phyloP scores from a whole-genome alignment of 2,113 vertebrate genomes.

The Mormyrus lacerda region DNA sequence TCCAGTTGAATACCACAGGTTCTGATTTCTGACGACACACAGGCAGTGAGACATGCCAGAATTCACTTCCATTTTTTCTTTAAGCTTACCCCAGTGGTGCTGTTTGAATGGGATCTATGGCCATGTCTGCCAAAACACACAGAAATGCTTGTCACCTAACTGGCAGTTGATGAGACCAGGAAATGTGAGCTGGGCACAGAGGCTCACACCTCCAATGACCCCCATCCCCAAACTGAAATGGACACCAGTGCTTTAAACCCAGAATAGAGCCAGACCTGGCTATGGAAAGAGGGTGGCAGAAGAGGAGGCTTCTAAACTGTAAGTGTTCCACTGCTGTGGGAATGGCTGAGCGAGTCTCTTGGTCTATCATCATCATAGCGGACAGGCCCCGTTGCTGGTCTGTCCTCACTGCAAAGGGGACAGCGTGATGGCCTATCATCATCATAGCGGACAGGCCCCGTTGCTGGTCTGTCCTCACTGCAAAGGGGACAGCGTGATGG shows the following conservation, averaged over 20 bases:
- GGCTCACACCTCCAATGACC: neutral
- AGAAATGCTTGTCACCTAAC: neutral
- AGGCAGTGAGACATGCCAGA: neutral
- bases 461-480: too few relatives aligned
- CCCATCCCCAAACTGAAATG: neutral
- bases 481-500: too few relatives aligned
- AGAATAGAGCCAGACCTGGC: neutral
- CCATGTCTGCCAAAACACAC: neutral
- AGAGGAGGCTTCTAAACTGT: neutral
- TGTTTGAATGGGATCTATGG: neutral
- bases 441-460: too few relatives aligned
- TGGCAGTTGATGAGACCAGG: neutral
- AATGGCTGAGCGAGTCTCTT: neutral
- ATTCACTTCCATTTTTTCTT: neutral
- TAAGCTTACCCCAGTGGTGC: neutral
- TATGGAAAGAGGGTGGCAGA: neutral
- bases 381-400: neutral
- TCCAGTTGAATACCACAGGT: neutral
- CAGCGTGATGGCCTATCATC: too few relatives aligned
- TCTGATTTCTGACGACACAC: constrained; percentile 1
- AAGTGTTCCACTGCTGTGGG: neutral
- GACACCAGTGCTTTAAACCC: constrained; percentile 2
- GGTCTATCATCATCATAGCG: neutral
- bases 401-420: neutral
- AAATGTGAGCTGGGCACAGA: neutral